Evolutionary conservation across 1,140 invertebrate species (phyloP), one percentile per base, ranked within the genome.

Genomic region (Polypedilum pembai): DNA sequence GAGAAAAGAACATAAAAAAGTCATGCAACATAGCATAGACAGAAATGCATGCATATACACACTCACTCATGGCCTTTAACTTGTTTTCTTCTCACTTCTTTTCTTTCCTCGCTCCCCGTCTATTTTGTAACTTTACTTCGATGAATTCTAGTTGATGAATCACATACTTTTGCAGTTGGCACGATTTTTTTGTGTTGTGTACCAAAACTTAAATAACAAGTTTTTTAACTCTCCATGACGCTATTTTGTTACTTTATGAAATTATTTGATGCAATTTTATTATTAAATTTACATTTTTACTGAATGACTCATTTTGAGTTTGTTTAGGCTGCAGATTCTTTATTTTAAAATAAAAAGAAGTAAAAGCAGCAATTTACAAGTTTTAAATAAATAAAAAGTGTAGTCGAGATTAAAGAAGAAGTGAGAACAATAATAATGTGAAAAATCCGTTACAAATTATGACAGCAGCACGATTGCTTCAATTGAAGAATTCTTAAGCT

Each of bases 371-470:
- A 56, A 56, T 56, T 56, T 56, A 56, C 45, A 56, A 56, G 45
- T 56, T n/a, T 56, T n/a, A n/a, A 56, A 56, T 56, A 56, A 69
- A 20, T 20, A 69, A 69, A 69, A 69, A 18, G 65, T 69, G 65
- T 56, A 56, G 65, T 18, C 17, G 65, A 17, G 8, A 66, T 17
- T 18, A 66, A 66, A 66, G 63, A 17, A 66, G 63, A 66, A 66
- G 41, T 45, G 41, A n/a, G n/a, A 56, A n/a, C 4, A 56, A 56
- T 8, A 56, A 69, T 69, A 21, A 69, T 20, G 65, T 10, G n/a
- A 69, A 66, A 69, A 69, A 18, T 69, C 65, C 17, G 65, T 69
- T 69, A 69, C 65, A 69, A 69, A 69, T 69, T 18, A 56, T 56
- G 45, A 56, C 45, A 15, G 45, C 45, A 56, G 8, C 45, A 56